Evolutionary conservation across 2,888 invertebrate species (phyloP), one percentile per base, ranked within the genome.

Genomic region (Cyclophora punctaria): DNA sequence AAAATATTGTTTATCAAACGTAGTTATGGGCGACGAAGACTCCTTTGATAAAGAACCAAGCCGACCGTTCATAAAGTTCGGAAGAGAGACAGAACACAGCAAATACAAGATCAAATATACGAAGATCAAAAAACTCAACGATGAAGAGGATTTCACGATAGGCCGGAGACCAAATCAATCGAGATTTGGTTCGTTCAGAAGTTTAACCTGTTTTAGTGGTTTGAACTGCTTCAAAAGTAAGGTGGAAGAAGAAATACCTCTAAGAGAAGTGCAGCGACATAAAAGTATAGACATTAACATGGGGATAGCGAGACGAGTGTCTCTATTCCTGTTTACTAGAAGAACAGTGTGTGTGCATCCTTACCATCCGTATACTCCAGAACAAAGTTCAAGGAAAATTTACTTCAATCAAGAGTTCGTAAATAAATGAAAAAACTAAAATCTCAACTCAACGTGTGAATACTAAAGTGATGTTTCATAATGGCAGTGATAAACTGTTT

Each of bases 281-380:
- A 85, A 71, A 56, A 88, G 88, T 53, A 77, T 87, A 45, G 88
- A 88, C 51, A 87, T 87, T 5, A 74, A 80, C 1, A 82, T 84
- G 3, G 84, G 84, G 2, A 57, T 86, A 4, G 83, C 84, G n/a
- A 66, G 88, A 34, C 70, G 80, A 50, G 70, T 85, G 48, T 88
- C 88, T 0, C 69, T 83, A 40, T 86, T 88, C 49, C 63, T 88
- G 34, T 88, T 88, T 50, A 85, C 84, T 3, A 83, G 69, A 53
- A 73, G 75, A 55, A 78, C 84, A 2, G 81, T 83, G 40, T 83
- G 83, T 52, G 71, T 80, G 40, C 88, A 88, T 59, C 88, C 88
- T 0, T 88, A 85, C 56, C 88, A 88, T 52, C 88, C 88, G 2
- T 88, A 72, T 53, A 85, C 84, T 7, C 88, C 88, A 5, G 73